Conservation (phyloP, 2,797 vertebrate genomes). For the Channa striata region DNA sequence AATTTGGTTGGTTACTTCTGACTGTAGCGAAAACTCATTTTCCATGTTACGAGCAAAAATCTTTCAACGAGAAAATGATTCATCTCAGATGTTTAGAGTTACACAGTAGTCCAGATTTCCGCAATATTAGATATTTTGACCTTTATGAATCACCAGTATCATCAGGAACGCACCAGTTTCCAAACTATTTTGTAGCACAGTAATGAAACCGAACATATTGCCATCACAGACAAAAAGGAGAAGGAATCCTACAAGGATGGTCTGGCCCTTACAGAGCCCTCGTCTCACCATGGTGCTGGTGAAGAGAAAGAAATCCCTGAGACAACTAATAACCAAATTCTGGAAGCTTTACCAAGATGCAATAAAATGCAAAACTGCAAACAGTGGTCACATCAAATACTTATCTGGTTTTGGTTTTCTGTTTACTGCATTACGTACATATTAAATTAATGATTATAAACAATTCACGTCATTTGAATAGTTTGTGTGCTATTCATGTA, state of each 20-base stretch:
- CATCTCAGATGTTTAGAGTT: neutral
- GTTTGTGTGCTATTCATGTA: no score
- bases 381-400: neutral
- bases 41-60: neutral
- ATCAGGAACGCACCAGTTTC: neutral
- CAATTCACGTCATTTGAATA: no score
- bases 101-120: no score
- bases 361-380: no score
- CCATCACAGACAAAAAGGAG: neutral
- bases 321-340: neutral
- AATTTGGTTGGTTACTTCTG: slow-evolving; percentile 55
- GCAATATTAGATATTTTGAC: no score
- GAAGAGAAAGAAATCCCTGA: neutral
- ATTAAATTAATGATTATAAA: no score
- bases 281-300: neutral
- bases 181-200: neutral
- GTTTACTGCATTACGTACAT: no score
- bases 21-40: neutral
- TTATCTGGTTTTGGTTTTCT: no score
- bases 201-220: neutral
- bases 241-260: neutral
- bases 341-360: neutral
- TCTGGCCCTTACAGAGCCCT: neutral
- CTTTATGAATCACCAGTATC: neutral
- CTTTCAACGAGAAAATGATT: neutral